A percentile compares a stretch with the other conserved stretches of the same genome.
phyloP scores from a whole-genome alignment of 2,113 vertebrate species.

The Eupsittula cactorum region DNA sequence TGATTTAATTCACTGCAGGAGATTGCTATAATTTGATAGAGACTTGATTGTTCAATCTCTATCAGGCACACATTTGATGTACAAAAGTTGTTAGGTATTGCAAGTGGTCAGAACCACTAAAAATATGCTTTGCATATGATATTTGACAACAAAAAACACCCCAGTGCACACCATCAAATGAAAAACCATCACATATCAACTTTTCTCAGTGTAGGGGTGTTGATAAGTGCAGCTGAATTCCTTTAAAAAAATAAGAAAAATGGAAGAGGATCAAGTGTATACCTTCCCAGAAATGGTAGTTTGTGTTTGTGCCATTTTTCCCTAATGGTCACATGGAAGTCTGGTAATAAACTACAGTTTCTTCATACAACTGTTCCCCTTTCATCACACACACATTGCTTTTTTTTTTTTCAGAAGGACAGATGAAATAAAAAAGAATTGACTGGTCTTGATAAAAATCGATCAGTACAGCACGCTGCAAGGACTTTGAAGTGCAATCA shows the following conservation, averaged over 20 bases:
- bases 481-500: background rate
- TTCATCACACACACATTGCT: background rate
- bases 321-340: background rate
- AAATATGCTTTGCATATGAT: background rate
- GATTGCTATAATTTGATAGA: background rate
- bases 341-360: background rate
- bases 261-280: background rate
- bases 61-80: background rate
- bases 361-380: background rate
- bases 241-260: background rate
- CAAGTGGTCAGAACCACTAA: background rate
- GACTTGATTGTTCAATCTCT: background rate
- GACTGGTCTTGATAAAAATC: background rate
- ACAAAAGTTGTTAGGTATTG: background rate
- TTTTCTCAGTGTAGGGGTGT: background rate
- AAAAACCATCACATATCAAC: rapidly evolving
- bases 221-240: background rate
- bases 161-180: background rate
- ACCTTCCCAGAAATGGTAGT: background rate
- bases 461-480: background rate
- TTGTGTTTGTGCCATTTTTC: background rate
- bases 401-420: background rate
- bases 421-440: background rate
- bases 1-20: background rate
- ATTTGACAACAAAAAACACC: background rate